Base-by-base conservation (phyloP, 2,113 vertebrate species). In the Carassius auratus region DNA sequence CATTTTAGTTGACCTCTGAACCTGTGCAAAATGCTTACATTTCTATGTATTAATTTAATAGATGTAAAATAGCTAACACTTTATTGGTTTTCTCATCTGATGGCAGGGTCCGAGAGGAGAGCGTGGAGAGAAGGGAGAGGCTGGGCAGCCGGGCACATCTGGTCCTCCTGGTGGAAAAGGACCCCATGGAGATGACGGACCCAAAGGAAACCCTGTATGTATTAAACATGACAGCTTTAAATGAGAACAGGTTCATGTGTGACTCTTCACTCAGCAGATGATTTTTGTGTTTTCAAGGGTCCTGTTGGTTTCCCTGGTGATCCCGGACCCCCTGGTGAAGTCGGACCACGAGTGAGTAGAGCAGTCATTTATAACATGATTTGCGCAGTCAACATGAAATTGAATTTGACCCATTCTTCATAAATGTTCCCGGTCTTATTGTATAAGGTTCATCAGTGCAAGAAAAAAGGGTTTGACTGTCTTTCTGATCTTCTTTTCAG, bases 281-380 rank as follows among this genome's bases (percentile, higher is more conserved):
- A 48, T 64, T 10, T 74, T 69, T 0, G 52, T 76, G 21, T 89
- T 21, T 78, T 59, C 84, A 84, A 98, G 97, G 97, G 97, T 84
- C 97, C 97, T 1, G 97, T 98, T 2, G 97, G 97, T 89, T 98
- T 98, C 92, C 97, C 97, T 23, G 97, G 97, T 13, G 97, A 98
- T 90, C 97, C 97, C 4, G 97, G 97, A 0, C 96, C 97, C 12
- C 90, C 96, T 8, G 97, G 97, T 77, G 97, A 96, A 93, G 85
- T 95, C 26, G 97, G 97, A 33, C 95, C 97, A 15, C 91, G 96
- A 93, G 97, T 98, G 89, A 97, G 97, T 96, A 64, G 19, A 26
- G 13, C 66, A 10, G 2, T 30, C 2, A 21, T 45, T 80, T 64
- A 26, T 23, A n/a, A 55, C 15, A 19, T 55, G 52, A 55, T 42